Evolutionary conservation across 1,140 invertebrate species (phyloP).

Genomic region (Mylabris phalerata): DNA sequence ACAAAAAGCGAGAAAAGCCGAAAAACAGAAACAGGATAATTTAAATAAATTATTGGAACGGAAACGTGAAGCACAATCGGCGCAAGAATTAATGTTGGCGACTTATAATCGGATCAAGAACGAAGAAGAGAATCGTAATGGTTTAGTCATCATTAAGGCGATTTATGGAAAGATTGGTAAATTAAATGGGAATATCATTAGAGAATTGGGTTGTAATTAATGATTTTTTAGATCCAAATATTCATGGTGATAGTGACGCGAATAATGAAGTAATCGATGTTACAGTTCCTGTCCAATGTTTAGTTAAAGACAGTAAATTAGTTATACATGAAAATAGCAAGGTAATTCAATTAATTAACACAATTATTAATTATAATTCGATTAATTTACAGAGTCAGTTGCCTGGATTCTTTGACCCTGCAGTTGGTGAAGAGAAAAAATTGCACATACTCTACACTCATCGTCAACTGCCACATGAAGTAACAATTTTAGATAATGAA

Average conservation of each 20-base stretch:
- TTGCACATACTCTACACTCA: conserved; percentile 83
- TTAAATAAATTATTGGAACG: conserved; percentile 68
- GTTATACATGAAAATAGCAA: conserved; percentile 80
- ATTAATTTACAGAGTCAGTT: conserved; percentile 73
- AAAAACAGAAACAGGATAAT: conserved; percentile 67
- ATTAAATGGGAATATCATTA: conserved; percentile 13
- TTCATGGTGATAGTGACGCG: conserved; percentile 33
- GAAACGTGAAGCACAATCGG: conserved; percentile 73
- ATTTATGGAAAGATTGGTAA: conserved; percentile 61
- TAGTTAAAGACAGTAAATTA: conserved; percentile 85
- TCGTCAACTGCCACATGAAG: conserved; percentile 67
- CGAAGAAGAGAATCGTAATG: conserved; percentile 71
- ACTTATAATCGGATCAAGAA: conserved; percentile 67
- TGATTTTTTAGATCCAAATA: conserved; percentile 14
- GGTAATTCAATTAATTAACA: conserved; percentile 47
- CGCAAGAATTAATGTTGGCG: conserved; percentile 81
- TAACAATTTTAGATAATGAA: conserved; percentile 74
- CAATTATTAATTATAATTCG: conserved; percentile 13
- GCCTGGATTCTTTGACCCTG: conserved; percentile 95
- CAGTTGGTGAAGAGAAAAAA: conserved; percentile 86
- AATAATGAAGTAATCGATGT: conserved; percentile 77
- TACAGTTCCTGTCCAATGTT: conserved; percentile 85
- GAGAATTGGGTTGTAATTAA: conserved; percentile 3
- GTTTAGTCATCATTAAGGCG: conserved; percentile 81
- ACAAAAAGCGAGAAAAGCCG: conserved; percentile 65